Percentiles rank a stretch among this genome's conserved stretches.
Conservation (phyloP, 1,140 invertebrate genomes). For the Rhagoletis pomonella region DNA sequence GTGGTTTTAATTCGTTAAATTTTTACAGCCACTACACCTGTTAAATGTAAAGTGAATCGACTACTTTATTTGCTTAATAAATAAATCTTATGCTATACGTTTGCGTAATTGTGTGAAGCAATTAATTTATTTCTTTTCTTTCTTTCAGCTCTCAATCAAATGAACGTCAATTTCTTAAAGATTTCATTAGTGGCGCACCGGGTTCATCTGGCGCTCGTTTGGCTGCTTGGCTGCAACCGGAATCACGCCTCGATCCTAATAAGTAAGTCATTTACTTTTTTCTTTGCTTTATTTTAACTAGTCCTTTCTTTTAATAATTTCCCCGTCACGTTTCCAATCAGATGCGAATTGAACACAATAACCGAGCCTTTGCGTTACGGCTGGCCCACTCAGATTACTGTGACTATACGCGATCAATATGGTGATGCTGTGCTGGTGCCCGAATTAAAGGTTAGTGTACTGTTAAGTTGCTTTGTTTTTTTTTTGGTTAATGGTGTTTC, state of each 20-base stretch:
- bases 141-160: slow-evolving; percentile 85
- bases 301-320: not conserved
- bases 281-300: not conserved
- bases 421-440: slow-evolving; percentile 89
- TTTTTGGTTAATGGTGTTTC: too few relatives aligned
- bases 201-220: slow-evolving; percentile 93
- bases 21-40: not conserved
- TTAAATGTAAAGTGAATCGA: slow-evolving; percentile 21
- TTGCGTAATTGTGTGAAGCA: not conserved
- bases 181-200: slow-evolving; percentile 90
- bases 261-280: slow-evolving; percentile 72
- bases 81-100: not conserved
- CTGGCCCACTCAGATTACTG: slow-evolving; percentile 86
- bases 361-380: slow-evolving; percentile 87
- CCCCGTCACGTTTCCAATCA: slow-evolving; percentile 53
- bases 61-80: slow-evolving; percentile 21
- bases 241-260: slow-evolving; percentile 90
- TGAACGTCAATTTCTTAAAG: slow-evolving; percentile 94
- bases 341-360: slow-evolving; percentile 87
- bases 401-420: slow-evolving; percentile 94
- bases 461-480: not conserved
- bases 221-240: slow-evolving; percentile 95
- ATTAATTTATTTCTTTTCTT: slow-evolving; percentile 34
- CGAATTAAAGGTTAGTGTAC: slow-evolving; percentile 84
- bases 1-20: not conserved